Evolutionary conservation across 2,797 vertebrate species (phyloP), one percentile per base, ranked within the genome.

Genomic region (Sebastes trivittatus): DNA sequence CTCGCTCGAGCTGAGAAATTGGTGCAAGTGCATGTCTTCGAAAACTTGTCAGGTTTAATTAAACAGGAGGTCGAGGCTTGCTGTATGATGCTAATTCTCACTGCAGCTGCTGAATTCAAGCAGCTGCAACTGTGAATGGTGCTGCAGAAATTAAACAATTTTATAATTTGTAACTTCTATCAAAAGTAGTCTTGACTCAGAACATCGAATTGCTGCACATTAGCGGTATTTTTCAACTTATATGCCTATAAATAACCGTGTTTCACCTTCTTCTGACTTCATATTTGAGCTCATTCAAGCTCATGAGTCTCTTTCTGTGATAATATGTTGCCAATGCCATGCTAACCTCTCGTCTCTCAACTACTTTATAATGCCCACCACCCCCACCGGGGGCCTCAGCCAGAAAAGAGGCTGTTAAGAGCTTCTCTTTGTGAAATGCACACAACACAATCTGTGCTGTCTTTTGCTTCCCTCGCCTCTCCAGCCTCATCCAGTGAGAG

Each of bases 371-470:
- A 78, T 68, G 66, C 78, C 85, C 64, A 62, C 77, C 78, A 79
- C 78, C 78, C 85, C 82, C 82, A 75, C 67, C 72, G 70, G 68
- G 29, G 82, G 62, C 75, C 62, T 78, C 11, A 71, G 67, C 84
- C 84, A 80, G 58, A 61, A 66, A 88, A 74, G 61, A 86, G 76
- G 82, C 82, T 83, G 78, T 52, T 81, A 66, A 84, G 69, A 81
- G 78, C 84, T 84, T 72, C 60, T 91, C 75, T 89, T 91, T 88
- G 83, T 93, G 77, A 89, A 86, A 88, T n/a, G 77, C 82, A 90
- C 82, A 92, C 83, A 92, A 88, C 80, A 75, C 90, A 89, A 86
- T 90, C 88, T 88, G 90, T 92, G 78, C 67, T 64, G 30, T 84
- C 20, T 87, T 58, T 74, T 70, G 22, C 86, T 70, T 78, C 67